A percentile compares a stretch with the other conserved stretches of the same genome.
phyloP scores from a whole-genome alignment of 2,113 vertebrate species.

The Turnix velox region DNA sequence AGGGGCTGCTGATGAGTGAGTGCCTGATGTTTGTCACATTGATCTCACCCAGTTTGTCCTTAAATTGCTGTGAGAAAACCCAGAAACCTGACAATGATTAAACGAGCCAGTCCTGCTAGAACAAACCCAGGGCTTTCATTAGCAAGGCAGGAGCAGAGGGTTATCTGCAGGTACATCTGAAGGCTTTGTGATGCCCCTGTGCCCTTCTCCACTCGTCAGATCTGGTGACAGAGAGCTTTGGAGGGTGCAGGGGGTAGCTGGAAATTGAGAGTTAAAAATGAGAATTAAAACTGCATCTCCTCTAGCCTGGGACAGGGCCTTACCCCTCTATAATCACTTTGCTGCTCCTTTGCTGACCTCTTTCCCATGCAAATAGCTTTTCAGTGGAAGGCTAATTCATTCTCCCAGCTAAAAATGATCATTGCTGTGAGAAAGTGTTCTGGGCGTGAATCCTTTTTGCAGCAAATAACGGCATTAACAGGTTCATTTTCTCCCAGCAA shows the following conservation, averaged over 20 bases:
- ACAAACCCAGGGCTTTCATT: neutral
- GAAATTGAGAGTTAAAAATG: neutral
- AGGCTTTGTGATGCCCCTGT: neutral
- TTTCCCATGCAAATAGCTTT: constrained; percentile 42
- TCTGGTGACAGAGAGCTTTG: neutral
- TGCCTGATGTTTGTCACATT: accelerated
- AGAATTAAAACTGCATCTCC: neutral
- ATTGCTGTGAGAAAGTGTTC: constrained; percentile 46
- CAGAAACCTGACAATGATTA: neutral
- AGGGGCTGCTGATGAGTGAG: neutral
- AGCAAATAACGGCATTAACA: constrained; percentile 59
- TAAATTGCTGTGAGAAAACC: neutral
- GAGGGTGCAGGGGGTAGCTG: neutral
- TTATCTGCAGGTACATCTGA: neutral
- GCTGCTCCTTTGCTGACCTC: constrained; percentile 22
- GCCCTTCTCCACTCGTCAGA: neutral
- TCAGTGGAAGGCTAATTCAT: constrained; percentile 60
- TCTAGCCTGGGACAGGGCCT: constrained; percentile 1
- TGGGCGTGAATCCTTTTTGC: constrained; percentile 46
- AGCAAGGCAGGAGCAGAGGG: neutral
- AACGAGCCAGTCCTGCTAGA: neutral
- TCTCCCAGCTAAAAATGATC: constrained; percentile 48
- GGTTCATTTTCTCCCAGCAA: constrained; percentile 60
- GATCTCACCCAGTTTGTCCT: neutral
- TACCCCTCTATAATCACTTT: constrained; percentile 26